Evolutionary conservation across 2,113 vertebrate genomes (phyloP), one percentile per base, ranked within the genome.

Genomic region (Entelurus aequoreus): DNA sequence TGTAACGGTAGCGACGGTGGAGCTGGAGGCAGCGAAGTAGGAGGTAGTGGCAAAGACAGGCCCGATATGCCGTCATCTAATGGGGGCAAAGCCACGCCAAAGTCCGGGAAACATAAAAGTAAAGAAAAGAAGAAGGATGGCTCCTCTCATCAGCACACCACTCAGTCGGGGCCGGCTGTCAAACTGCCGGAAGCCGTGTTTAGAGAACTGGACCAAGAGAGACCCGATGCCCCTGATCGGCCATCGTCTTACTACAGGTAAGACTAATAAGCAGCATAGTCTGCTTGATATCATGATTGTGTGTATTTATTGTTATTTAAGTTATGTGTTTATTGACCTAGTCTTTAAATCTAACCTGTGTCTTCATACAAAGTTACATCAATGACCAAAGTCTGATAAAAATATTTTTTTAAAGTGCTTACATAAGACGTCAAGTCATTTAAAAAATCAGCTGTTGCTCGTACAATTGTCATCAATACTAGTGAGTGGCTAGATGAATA

Each of bases 121-220:
- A 99, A 99, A 86, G 95, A 97, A 70, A 98, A 95, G 64, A 95
- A 95, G 68, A 97, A 95, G 79, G 94, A 98, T 8, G 75, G 85
- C 36, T 92, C 91, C 42, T 93, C 93, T 60, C 91, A 97, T 62
- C 94, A 96, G 84, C 94, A 98, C 81, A 92, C 88, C 0, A 72
- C 90, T 61, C 90, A 94, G 1, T 90, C 93, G 0, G 94, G 94
- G 21, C 90, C 94, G 52, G 92, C 93, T 0, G 92, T 95, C 53
- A 98, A 98, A 74, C 92, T 99, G 11, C 97, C 97, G 0, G 97
- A 99, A 83, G 97, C 94, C 5, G 94, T 98, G 36, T 98, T 95
- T 81, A 89, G 95, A 53, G 95, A 98, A 80, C 87, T 99, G 81
- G 95, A 98, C 69, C 95, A 96, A 81, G 95, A 98, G 56, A 92